Percentiles rank a stretch among this genome's conserved stretches.
Conservation (phyloP, 2,888 invertebrate species). For the Junonia oenone region DNA sequence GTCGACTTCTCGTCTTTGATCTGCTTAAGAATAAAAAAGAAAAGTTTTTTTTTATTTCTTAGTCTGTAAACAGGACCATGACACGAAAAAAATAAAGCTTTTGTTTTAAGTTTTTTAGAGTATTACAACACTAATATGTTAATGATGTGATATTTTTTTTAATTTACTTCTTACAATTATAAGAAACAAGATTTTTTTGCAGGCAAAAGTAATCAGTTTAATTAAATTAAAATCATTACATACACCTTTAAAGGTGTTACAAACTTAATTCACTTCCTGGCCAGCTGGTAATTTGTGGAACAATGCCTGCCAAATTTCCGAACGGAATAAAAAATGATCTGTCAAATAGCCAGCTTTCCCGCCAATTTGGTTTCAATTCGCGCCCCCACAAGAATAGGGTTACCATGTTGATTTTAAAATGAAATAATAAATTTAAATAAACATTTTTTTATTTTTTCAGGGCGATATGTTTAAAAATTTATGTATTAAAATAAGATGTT, state of each 20-base stretch:
- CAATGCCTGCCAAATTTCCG: slow-evolving; percentile 60
- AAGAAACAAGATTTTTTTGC: too few species aligned
- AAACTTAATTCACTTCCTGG: slow-evolving; percentile 54
- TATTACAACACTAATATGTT: too few species aligned
- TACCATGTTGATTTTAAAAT: slow-evolving; percentile 35
- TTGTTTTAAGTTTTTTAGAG: too few species aligned
- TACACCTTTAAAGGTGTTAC: slow-evolving; percentile 22
- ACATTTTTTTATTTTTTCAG: not conserved
- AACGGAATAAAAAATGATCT: slow-evolving; percentile 73
- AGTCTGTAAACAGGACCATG: not conserved
- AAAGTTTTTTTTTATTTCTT: not conserved
- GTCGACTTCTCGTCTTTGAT: too few species aligned
- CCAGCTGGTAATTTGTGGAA: slow-evolving; percentile 67
- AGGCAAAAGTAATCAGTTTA: slow-evolving; percentile 18
- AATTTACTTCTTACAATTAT: too few species aligned
- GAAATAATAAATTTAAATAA: not conserved
- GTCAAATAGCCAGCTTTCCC: slow-evolving; percentile 67
- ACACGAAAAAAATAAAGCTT: too few species aligned
- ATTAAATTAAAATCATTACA: slow-evolving; percentile 13
- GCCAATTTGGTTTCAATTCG: slow-evolving; percentile 65
- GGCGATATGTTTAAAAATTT: too few species aligned
- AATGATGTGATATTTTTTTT: too few species aligned
- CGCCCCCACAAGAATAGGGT: slow-evolving; percentile 54
- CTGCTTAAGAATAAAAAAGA: not conserved
- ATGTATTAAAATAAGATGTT: too few species aligned